Conservation (phyloP, 2,113 vertebrate genomes). For the Dermatemys mawii region DNA sequence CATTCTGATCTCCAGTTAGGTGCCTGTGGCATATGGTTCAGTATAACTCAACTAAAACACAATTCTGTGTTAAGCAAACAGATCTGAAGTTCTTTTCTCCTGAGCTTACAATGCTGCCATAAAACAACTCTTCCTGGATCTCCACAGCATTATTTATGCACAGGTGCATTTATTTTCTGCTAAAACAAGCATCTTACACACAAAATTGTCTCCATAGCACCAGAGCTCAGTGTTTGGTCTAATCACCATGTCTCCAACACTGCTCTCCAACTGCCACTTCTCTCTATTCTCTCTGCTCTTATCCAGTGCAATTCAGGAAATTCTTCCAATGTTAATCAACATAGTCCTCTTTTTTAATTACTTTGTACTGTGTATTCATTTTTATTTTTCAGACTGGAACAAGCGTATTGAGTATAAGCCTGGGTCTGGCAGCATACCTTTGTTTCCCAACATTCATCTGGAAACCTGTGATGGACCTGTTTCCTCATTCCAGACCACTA, state of each 20-base stretch:
- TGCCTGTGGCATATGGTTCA: background rate
- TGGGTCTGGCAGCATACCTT: constrained; percentile 89
- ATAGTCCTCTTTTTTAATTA: background rate
- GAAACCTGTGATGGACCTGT: constrained; percentile 93
- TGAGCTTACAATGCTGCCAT: background rate
- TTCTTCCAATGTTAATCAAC: background rate
- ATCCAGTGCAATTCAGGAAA: background rate
- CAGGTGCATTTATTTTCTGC: background rate
- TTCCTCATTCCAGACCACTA: constrained; percentile 88
- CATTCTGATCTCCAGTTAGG: background rate
- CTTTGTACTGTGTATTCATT: background rate
- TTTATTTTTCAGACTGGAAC: constrained; percentile 85
- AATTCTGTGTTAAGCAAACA: background rate
- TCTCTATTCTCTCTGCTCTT: background rate
- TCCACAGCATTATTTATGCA: too few species aligned
- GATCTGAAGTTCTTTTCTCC: background rate
- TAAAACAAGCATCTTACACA: background rate
- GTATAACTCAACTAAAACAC: background rate
- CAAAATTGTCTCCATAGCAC: background rate
- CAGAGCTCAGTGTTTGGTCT: background rate
- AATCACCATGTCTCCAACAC: background rate
- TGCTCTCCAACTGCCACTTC: background rate
- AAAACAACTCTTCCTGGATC: background rate
- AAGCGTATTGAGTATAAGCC: constrained; percentile 92
- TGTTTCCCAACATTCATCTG: constrained; percentile 92